A percentile compares a stretch with the other conserved stretches of the same genome.
Conservation (phyloP, 2,797 vertebrate genomes). For the Clarias platycephalus region DNA sequence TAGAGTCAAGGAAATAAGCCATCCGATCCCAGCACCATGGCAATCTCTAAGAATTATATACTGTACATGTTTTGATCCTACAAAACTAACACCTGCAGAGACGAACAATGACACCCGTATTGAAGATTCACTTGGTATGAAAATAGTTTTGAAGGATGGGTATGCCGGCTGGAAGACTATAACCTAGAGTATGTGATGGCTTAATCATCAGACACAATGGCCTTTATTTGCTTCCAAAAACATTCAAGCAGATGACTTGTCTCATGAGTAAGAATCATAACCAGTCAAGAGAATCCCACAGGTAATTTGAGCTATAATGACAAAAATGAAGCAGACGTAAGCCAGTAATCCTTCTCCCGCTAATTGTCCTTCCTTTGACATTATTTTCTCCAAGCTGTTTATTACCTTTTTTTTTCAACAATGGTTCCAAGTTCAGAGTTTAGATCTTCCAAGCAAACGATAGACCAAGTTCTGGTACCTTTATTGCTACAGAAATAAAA, state of each 20-base stretch:
- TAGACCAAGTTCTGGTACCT: background rate
- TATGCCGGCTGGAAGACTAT: background rate
- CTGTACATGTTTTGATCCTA: background rate
- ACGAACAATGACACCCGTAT: background rate
- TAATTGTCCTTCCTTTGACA: background rate
- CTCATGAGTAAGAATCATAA: constrained; percentile 5
- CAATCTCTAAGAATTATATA: background rate
- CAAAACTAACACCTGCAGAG: background rate
- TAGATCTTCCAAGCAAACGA: background rate
- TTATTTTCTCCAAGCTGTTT: background rate
- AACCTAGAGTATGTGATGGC: background rate
- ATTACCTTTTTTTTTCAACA: background rate
- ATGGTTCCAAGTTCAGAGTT: background rate
- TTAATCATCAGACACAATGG: background rate
- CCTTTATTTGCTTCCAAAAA: background rate
- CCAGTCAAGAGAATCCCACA: background rate
- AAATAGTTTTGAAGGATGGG: background rate
- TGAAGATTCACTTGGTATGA: background rate
- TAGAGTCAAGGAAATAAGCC: background rate
- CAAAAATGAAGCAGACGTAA: background rate
- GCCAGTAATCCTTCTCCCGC: background rate
- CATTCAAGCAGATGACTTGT: background rate
- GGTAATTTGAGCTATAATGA: background rate
- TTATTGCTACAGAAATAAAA: background rate
- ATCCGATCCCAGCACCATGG: background rate